Base-by-base conservation (phyloP, 2,888 invertebrate species). In the Drosophila robusta region DNA sequence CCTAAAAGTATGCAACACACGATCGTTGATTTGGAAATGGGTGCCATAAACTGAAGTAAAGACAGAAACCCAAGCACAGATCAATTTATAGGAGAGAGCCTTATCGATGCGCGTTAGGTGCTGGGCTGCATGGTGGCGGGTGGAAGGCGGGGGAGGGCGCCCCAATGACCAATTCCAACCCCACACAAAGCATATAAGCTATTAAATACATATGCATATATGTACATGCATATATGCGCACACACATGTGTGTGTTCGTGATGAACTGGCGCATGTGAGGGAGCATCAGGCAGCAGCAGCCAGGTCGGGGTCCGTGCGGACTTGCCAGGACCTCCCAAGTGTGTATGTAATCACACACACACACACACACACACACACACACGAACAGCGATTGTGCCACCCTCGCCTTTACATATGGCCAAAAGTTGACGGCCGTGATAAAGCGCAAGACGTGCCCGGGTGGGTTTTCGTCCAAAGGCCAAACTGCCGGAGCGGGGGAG, bases 391-490 rank as follows among this genome's bases (percentile, higher is more conserved):
- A 45, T 36, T 41, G 67, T 75, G 78, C 78, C 84, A 89, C 84
- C 89, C 84, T 87, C 81, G 75, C 79, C 63, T 70, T 77, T 86
- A 86, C 83, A 89, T 87, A 85, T 89, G 89, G 70, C 82, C 87
- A 79, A 85, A 83, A 79, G 83, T 74, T 84, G 78, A 78, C 68
- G 82, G 62, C 79, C 75, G 67, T 61, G 60, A 75, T 75, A 66
- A 76, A 66, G 72, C 69, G 67, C 66, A 62, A 58, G 73, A 80
- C 79, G 72, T 78, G 76, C 66, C 73, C 78, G 83, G 87, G 83
- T 79, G 69, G 76, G 63, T 66, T 77, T 80, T 81, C 45, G 83
- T 76, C 68, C 68, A 76, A 47, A 55, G 51, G 42, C 67, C 54
- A 36, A 54, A 41, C 49, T 29, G 49, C 12, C 22, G 29, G 6